Evolutionary conservation across 2,113 vertebrate species (phyloP).

Genomic region (Papio anubis): DNA sequence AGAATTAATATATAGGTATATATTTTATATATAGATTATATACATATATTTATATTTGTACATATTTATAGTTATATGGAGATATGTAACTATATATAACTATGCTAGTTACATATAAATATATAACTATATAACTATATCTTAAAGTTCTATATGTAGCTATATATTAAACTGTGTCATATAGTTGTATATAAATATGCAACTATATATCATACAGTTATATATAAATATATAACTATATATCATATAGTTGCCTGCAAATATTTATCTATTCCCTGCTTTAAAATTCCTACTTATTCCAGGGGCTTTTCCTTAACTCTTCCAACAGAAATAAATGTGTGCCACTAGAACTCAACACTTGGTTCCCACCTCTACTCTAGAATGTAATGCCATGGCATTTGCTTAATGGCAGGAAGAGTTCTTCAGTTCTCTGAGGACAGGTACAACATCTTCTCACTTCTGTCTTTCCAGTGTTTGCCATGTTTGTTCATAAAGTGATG

Average conservation of each 20-base stretch:
- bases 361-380: not conserved
- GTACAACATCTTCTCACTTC: fast-evolving
- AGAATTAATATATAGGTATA: not conserved
- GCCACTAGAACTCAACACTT: not conserved
- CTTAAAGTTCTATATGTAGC: not conserved
- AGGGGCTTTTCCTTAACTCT: not conserved
- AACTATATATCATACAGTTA: not conserved
- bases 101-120: not conserved
- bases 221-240: not conserved
- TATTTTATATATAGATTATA: not conserved
- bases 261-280: not conserved
- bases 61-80: not conserved
- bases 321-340: not conserved
- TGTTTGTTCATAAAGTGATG: not conserved
- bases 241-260: not conserved
- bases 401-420: not conserved
- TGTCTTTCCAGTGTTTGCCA: not conserved
- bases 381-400: no score
- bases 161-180: not conserved
- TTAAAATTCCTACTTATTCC: not conserved
- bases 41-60: not conserved
- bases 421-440: no score
- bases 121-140: not conserved
- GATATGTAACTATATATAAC: not conserved
- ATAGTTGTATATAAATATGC: not conserved